These are phyloP conservation scores for Pristionchus japonicus DNA, from an alignment of 2,888 invertebrate species.

Conservation along the genomic window DNA sequence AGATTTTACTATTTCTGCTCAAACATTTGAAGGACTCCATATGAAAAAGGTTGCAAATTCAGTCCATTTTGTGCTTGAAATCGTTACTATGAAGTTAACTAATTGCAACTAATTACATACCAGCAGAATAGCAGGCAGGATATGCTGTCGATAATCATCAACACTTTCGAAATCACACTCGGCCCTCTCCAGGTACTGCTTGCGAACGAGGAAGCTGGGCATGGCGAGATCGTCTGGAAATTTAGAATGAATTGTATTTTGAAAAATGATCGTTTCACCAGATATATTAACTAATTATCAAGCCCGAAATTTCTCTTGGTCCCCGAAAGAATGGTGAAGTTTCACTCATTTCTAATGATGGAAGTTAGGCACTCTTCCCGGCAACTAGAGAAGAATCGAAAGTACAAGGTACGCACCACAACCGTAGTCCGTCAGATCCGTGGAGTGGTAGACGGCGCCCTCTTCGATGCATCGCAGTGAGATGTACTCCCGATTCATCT, in stretches of 20 bases:
- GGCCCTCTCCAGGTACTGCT: neutral
- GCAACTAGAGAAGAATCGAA: no score
- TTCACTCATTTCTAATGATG: neutral
- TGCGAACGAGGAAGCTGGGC: neutral
- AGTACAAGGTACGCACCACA: no score
- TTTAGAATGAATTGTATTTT: no score
- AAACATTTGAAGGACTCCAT: neutral
- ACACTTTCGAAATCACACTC: neutral
- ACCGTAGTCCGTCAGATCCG: no score
- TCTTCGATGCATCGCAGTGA: neutral
- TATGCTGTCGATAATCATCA: neutral
- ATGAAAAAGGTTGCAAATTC: neutral
- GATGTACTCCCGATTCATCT: neutral
- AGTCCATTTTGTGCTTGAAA: neutral
- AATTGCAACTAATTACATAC: neutral
- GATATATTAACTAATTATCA: no score
- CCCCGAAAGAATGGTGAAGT: no score
- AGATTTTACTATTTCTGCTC: neutral
- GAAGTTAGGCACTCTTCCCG: no score
- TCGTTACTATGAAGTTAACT: neutral
- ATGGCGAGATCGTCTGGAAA: neutral
- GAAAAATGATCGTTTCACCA: no score
- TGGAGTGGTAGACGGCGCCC: neutral
- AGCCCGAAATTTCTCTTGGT: no score
- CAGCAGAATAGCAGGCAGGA: neutral